These are phyloP conservation scores for Petrocephalus zakoni DNA, from an alignment of 2,113 vertebrate genomes.

Conservation along the genomic window DNA sequence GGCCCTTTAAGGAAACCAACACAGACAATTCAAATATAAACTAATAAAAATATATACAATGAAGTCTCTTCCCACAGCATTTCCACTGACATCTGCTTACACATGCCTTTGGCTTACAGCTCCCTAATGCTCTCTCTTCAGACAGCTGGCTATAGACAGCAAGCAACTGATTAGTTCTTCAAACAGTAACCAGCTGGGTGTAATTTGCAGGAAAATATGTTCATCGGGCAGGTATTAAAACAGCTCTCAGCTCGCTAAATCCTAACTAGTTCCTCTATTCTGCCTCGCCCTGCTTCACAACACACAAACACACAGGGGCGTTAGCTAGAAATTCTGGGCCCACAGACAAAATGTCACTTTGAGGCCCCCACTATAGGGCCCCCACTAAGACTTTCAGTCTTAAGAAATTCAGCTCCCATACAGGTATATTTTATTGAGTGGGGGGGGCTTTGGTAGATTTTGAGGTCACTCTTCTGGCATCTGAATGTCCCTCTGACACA, in stretches of 20 bases:
- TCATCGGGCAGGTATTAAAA: not conserved
- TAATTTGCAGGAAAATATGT: not conserved
- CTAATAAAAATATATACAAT: slow-evolving; percentile 4
- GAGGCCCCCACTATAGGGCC: not conserved
- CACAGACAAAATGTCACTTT: not conserved
- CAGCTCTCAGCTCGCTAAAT: not conserved
- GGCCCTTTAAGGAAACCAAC: not conserved
- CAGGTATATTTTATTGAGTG: not conserved
- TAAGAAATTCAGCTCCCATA: not conserved
- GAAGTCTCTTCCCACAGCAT: not conserved
- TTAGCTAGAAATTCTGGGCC: not conserved
- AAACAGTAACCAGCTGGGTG: slow-evolving; percentile 5
- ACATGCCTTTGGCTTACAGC: not conserved
- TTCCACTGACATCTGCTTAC: not conserved
- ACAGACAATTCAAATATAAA: not conserved
- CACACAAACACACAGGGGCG: not conserved
- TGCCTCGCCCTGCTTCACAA: not conserved
- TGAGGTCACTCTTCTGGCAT: too few species aligned
- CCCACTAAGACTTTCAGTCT: not conserved
- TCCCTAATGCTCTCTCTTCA: not conserved
- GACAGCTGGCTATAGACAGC: not conserved
- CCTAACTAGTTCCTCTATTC: not conserved
- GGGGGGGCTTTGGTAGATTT: not conserved
- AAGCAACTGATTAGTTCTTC: not conserved
- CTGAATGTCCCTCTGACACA: not conserved